Evolutionary conservation across 2,888 invertebrate genomes (phyloP).

Genomic region (Fabriciana adippe): DNA sequence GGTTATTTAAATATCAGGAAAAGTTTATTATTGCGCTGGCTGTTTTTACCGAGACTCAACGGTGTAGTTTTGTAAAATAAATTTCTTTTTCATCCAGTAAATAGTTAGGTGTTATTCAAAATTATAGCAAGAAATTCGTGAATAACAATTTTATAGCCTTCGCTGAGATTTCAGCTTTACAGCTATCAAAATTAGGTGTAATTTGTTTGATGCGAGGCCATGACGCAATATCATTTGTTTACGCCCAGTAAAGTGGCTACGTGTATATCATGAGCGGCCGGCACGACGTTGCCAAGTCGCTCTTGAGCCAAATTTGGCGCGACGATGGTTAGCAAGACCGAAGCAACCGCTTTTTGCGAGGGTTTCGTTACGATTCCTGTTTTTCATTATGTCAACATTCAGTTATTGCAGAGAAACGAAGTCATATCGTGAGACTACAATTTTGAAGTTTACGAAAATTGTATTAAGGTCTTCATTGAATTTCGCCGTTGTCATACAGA

Average conservation of each 20-base stretch:
- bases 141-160: conserved; percentile 57
- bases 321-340: conserved; percentile 56
- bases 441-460: conserved; percentile 7
- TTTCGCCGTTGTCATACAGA: not conserved
- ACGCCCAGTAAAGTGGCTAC: conserved; percentile 60
- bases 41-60: conserved; percentile 22
- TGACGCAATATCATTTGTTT: conserved; percentile 78
- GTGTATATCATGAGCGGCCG: conserved; percentile 43
- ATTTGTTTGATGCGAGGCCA: conserved; percentile 49
- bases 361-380: conserved; percentile 35
- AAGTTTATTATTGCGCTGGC: conserved; percentile 7
- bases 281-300: conserved; percentile 69
- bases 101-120: conserved; percentile 42
- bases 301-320: conserved; percentile 72
- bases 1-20: conserved; percentile 13
- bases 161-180: conserved; percentile 47
- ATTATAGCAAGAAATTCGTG: conserved; percentile 58
- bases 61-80: conserved; percentile 34
- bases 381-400: conserved; percentile 33
- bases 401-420: not conserved
- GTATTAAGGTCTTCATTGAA: not conserved
- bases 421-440: not conserved
- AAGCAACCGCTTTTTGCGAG: conserved; percentile 53
- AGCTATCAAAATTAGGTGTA: conserved; percentile 47
- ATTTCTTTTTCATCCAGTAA: conserved; percentile 40